Evolutionary conservation across 2,797 vertebrate species (phyloP), one percentile per base, ranked within the genome.

Genomic region (Orestias chungarensis): DNA sequence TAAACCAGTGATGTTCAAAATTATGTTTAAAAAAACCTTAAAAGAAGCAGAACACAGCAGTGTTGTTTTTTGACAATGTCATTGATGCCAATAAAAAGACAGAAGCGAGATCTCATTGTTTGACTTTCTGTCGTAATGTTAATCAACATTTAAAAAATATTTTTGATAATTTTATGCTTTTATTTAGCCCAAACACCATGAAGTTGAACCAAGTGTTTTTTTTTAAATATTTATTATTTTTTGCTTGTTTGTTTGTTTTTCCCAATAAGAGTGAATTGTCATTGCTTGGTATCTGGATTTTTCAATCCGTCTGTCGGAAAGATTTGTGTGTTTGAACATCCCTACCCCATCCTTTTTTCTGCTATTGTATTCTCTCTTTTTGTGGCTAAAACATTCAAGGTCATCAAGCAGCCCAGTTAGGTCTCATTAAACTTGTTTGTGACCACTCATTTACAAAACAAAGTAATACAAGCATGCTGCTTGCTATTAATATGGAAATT

Each of bases 401-500:
- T 14, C 57, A n/a, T 59, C 31, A 59, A 6, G 29, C 20, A 38
- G 20, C 9, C 33, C 31, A 23, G 20, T 12, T 38, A 59, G 20
- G 55, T 38, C 35, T 59, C 0, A 61, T 38, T 35, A 10, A 38
- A 61, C 33, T 61, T 20, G 9, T 61, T n/a, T 23, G 20, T 5
- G 38, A 38, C 44, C 54, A 78, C 71, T 66, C 54, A 65, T 81
- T 9, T 68, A 62, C 54, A 78, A 64, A 23, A 40, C 42, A 27
- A 49, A n/a, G 64, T 38, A 3, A 64, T 25, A 76, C 31, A 83
- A 79, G 50, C 3, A 68, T 5, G 47, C 66, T 44, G 38, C 68
- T 33, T 49, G 0, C 31, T 14, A 76, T 80, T 78, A 54, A 79
- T 72, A 79, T 86, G 74, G 17, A 79, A 84, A 86, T 81, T 0